Base-by-base conservation (phyloP, 2,113 vertebrate species). In the Antechinus stuartii region DNA sequence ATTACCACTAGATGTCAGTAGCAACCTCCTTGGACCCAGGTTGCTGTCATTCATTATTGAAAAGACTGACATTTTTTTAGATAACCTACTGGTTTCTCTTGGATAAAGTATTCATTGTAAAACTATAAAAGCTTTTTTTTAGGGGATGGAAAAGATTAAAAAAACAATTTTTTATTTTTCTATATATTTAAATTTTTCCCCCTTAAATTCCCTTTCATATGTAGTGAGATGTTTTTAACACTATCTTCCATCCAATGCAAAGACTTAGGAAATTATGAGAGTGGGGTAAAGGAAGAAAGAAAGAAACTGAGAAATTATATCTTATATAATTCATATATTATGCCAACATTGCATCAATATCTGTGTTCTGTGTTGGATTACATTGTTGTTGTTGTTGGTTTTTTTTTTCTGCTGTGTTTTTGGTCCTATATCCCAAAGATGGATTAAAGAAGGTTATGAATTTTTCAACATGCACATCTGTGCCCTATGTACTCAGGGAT, bases 1-100 rank as follows among this genome's bases (percentile, higher is more conserved):
- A 30, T 16, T 97, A 94, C 98, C 98, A 97, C 98, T 98, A 99
- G 98, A 98, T 99, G 98, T 98, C 98, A 98, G 98, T 97, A 98
- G 95, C 94, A 96, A 98, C 97, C 97, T 98, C 98, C 93, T 96
- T 96, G 97, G 98, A 96, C 96, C 94, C 53, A 68, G 91, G 89
- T 94, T 96, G 90, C 92, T 94, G 93, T 89, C 50, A 61, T 93
- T 97, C 55, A 26, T 49, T 53, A 92, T 16, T 68, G 47, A 25
- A 98, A 97, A 97, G 95, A 91, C 54, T 90, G 97, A 4, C 90
- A 61, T 90, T 49, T 98, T 94, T 89, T 54, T 95, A 93, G 84
- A 76, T 92, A 12, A 94, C 55, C 52, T 46, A 52, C 50, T 52
- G 10, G 50, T 9, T 52, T 52, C 10, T 52, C 50, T 52, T 52